A percentile compares a stretch with the other conserved stretches of the same genome.
phyloP scores from a whole-genome alignment of 2,888 invertebrate species.

The Harpalus rufipes region DNA sequence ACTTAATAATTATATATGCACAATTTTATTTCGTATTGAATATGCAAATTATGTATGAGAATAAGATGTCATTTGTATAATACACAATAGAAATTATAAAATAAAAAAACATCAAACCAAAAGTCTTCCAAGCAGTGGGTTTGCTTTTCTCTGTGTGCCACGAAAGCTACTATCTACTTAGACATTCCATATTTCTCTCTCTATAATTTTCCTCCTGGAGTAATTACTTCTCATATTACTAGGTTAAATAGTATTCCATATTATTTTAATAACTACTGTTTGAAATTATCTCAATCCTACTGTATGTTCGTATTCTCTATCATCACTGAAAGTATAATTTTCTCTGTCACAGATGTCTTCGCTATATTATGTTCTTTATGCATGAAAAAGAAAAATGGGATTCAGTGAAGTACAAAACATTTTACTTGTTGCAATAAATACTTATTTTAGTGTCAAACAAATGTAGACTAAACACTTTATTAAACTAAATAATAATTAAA shows the following conservation, averaged over 20 bases:
- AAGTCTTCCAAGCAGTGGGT: background rate
- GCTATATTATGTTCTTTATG: slow-evolving; percentile 7
- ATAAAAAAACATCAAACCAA: background rate
- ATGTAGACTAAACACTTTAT: too few relatives aligned
- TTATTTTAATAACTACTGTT: slow-evolving; percentile 35
- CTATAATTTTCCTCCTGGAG: slow-evolving; percentile 15
- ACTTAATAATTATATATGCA: background rate
- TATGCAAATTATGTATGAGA: slow-evolving; percentile 1
- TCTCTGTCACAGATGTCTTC: slow-evolving; percentile 27
- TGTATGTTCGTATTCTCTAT: slow-evolving; percentile 3
- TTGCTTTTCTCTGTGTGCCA: background rate
- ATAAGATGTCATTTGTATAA: slow-evolving; percentile 36
- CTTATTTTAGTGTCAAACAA: too few relatives aligned
- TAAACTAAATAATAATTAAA: too few relatives aligned
- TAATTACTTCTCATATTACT: slow-evolving; percentile 31
- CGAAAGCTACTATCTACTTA: background rate
- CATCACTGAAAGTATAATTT: slow-evolving; percentile 30
- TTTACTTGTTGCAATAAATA: background rate
- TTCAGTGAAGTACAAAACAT: slow-evolving; percentile 7
- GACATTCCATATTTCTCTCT: slow-evolving; percentile 23
- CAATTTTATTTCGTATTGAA: slow-evolving; percentile 1
- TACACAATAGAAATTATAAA: slow-evolving; percentile 35
- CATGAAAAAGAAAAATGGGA: slow-evolving; percentile 9
- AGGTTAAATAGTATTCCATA: slow-evolving; percentile 26
- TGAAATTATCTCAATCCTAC: slow-evolving; percentile 4